These are phyloP conservation scores for Somateria mollissima DNA, from an alignment of 2,797 vertebrate genomes.

Conservation along the genomic window DNA sequence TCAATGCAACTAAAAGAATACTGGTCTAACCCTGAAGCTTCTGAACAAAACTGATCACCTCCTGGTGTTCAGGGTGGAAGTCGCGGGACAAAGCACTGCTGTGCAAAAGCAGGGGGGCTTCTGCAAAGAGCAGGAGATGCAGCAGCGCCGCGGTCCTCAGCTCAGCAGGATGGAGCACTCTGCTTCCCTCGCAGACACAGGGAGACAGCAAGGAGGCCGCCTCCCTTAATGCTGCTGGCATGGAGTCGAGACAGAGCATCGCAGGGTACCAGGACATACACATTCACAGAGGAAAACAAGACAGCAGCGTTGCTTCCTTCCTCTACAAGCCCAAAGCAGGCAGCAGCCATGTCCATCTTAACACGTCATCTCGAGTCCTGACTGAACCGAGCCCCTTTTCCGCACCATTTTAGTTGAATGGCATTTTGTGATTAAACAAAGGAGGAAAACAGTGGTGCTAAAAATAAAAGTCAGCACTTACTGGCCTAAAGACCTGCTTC, in stretches of 20 bases:
- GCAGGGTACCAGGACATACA: background rate
- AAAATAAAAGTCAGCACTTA: background rate
- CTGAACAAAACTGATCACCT: background rate
- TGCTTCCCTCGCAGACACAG: rapidly evolving
- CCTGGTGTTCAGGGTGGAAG: background rate
- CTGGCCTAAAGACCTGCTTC: background rate
- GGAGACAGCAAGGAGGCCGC: background rate
- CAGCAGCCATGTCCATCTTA: background rate
- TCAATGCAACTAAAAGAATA: background rate
- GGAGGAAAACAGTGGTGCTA: background rate
- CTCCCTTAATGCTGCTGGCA: no score
- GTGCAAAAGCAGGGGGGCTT: background rate
- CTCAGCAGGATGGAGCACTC: background rate
- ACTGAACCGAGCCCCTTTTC: background rate
- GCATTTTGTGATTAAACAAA: background rate
- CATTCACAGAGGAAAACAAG: background rate
- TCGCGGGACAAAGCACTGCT: background rate
- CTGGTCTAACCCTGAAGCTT: background rate
- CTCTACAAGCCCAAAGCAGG: background rate
- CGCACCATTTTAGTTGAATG: background rate
- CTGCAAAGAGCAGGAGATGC: background rate
- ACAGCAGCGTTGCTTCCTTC: background rate
- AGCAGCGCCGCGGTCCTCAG: background rate
- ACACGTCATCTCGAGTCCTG: background rate
- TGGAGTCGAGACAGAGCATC: background rate